Evolutionary conservation across 2,888 invertebrate genomes (phyloP).

Genomic region (Sesia bembeciformis): DNA sequence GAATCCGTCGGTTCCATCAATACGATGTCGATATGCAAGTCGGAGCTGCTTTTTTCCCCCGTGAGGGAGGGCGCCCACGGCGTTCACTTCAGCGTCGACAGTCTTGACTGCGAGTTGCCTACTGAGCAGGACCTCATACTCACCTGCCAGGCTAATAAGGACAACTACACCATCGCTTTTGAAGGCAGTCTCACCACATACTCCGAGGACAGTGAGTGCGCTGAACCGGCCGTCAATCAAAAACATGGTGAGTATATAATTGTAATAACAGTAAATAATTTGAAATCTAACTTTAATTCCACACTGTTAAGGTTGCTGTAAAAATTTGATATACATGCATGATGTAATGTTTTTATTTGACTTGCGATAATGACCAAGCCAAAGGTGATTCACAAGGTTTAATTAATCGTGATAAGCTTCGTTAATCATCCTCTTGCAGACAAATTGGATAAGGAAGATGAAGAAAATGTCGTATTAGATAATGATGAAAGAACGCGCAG

Average conservation of each 20-base stretch:
- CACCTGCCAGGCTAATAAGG: conserved; percentile 93
- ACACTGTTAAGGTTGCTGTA: too few species aligned
- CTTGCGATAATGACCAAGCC: conserved; percentile 14
- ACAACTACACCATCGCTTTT: conserved; percentile 96
- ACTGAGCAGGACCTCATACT: conserved; percentile 89
- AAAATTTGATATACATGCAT: conserved; percentile 3
- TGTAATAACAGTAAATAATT: too few species aligned
- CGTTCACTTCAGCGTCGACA: conserved; percentile 91
- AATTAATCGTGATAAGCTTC: conserved; percentile 31
- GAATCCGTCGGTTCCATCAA: conserved; percentile 83
- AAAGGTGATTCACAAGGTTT: conserved; percentile 29
- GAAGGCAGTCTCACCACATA: conserved; percentile 90
- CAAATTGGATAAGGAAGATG: conserved; percentile 57
- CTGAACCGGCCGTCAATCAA: conserved; percentile 66
- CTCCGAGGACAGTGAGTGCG: conserved; percentile 88
- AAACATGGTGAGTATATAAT: conserved; percentile 48
- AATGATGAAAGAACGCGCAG: conserved; percentile 72
- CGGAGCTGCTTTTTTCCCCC: conserved; percentile 92
- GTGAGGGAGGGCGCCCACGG: conserved; percentile 86
- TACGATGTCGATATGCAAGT: conserved; percentile 93
- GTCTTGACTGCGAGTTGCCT: conserved; percentile 88
- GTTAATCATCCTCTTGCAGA: conserved; percentile 42
- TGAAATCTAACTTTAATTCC: too few species aligned
- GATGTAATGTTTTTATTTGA: conserved; percentile 32
- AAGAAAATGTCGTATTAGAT: conserved; percentile 53